Base-by-base conservation (phyloP, 2,888 invertebrate genomes). In the Theretra japonica region DNA sequence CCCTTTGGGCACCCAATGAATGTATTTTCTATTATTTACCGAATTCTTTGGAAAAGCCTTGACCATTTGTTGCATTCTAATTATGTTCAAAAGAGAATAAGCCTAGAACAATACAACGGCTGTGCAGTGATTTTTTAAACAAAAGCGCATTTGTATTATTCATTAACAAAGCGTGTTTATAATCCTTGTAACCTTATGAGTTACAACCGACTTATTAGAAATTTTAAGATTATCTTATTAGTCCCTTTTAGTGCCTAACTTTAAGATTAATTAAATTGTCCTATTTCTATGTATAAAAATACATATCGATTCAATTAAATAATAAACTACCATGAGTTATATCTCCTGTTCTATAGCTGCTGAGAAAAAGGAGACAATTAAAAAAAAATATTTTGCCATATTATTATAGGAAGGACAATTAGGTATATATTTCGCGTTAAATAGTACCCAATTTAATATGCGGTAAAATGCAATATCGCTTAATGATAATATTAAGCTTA, bases 1-100 rank as follows among this genome's bases (percentile, higher is more conserved):
- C 75, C 72, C 60, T 72, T 72, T 77, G 74, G 74, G n/a, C 68
- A 28, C 53, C 28, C 60, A 41, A 70, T 60, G 70, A 17, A 50
- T 60, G 60, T n/a, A 53, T 62, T 70, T 53, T n/a, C 70, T 60
- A 70, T 70, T 70, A 62, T 70, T 28, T 70, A 70, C 33, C 69
- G 72, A 57, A 68, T 62, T n/a, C 59, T 62, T 53, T 21, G 23
- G 53, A 70, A 70, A 59, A 70, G 19, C 50, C 30, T 28, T 30
- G 60, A 53, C 50, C 28, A 48, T 59, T 70, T 41, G 30, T 60
- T 70, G 53, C 28, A 70, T 62, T 70, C 70, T 70, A 70, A 70
- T 70, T 60, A 62, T 62, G 21, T 50, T 70, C 60, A n/a, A 60
- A 68, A 62, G 33, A 50, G 60, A 70, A 70, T 70, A 70, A 19